Evolutionary conservation across 2,797 vertebrate genomes (phyloP).

Genomic region (Pelochelys cantorii): DNA sequence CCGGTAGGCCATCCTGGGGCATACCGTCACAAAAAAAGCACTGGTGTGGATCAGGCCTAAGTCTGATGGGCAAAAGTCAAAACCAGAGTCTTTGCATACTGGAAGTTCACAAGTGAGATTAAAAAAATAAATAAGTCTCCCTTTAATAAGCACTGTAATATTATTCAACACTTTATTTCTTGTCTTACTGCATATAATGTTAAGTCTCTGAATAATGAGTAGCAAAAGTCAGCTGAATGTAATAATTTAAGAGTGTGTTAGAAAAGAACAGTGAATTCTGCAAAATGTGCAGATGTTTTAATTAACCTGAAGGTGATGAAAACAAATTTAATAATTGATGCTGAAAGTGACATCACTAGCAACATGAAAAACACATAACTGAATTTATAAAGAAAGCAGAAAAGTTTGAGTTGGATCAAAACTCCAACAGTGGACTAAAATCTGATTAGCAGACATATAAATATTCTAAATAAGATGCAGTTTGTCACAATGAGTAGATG

Average conservation of each 20-base stretch:
- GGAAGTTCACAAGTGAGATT: fast-evolving
- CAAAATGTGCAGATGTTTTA: background rate
- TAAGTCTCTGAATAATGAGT: background rate
- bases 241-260: background rate
- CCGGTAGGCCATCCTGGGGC: too few relatives aligned
- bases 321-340: background rate
- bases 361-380: background rate
- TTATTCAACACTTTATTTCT: background rate
- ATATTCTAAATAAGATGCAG: background rate
- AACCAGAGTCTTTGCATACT: too few relatives aligned
- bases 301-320: background rate
- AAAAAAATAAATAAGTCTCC: too few relatives aligned
- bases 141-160: background rate
- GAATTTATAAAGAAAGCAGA: background rate
- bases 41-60: too few relatives aligned
- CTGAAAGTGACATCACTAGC: background rate
- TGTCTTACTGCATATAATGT: background rate
- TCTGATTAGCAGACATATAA: background rate
- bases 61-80: too few relatives aligned
- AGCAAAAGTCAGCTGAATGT: background rate
- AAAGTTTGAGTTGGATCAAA: background rate
- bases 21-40: too few relatives aligned
- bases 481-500: background rate
- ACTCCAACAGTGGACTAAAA: background rate
- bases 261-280: background rate